Conservation (phyloP, 2,113 vertebrate species). For the Arvicanthis niloticus region DNA sequence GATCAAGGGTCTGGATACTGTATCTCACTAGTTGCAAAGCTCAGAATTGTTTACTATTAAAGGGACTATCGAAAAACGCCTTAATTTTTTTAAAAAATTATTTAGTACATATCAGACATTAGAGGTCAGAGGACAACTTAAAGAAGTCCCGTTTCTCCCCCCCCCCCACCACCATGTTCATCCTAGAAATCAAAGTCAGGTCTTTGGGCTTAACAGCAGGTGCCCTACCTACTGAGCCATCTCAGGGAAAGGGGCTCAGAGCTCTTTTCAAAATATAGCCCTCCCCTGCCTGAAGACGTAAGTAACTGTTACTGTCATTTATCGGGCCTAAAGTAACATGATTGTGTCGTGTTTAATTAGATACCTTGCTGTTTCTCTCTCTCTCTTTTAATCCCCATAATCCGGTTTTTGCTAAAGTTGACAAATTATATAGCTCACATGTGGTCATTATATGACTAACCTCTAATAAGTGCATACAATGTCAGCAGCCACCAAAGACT, state of each 20-base stretch:
- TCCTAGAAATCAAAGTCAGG: not conserved
- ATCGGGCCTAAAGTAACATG: conserved; percentile 26
- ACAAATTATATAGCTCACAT: conserved; percentile 65
- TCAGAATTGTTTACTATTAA: conserved; percentile 50
- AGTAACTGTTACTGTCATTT: conserved; percentile 42
- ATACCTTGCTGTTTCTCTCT: conserved; percentile 70
- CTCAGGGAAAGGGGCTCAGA: not conserved
- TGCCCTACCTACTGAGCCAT: too few species aligned
- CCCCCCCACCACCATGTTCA: too few species aligned
- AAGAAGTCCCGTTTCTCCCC: not conserved
- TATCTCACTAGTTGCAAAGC: not conserved
- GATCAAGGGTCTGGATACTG: not conserved
- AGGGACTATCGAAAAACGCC: not conserved
- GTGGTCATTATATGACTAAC: conserved; percentile 72
- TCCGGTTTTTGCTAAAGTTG: conserved; percentile 70
- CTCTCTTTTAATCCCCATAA: conserved; percentile 71
- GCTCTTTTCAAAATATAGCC: not conserved
- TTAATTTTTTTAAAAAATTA: not conserved
- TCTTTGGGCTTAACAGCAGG: not conserved
- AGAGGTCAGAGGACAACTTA: not conserved
- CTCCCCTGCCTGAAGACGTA: conserved; percentile 11
- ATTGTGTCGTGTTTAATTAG: conserved; percentile 64
- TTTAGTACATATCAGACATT: too few species aligned
- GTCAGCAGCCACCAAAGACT: conserved; percentile 69
- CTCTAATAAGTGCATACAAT: conserved; percentile 46